A percentile compares a stretch with the other conserved stretches of the same genome.
Conservation (phyloP, 2,888 invertebrate species). For the Clitarchus hookeri region DNA sequence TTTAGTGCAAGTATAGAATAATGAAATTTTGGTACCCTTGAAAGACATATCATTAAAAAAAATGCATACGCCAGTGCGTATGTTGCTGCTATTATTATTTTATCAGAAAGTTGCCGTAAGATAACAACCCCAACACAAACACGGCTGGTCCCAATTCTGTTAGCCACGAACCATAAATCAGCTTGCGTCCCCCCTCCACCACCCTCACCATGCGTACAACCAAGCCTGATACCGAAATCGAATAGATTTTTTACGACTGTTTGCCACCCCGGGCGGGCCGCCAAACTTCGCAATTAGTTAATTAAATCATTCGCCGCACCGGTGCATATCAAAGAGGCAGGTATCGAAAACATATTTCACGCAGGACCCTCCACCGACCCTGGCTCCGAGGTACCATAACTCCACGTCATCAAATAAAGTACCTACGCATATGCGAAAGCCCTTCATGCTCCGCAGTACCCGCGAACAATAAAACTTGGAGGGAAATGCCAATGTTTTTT, state of each 20-base stretch:
- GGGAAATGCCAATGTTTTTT: background rate
- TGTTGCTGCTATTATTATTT: no score
- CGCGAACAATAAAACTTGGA: background rate
- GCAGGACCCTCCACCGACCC: background rate
- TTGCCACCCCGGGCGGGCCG: background rate
- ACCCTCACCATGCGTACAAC: background rate
- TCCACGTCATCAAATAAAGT: background rate
- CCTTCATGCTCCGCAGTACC: background rate
- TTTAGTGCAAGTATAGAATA: no score
- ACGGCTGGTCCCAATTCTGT: background rate
- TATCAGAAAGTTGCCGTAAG: no score
- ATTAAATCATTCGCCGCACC: background rate
- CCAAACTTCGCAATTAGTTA: background rate
- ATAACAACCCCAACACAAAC: no score
- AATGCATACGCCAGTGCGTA: no score
- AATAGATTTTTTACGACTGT: background rate
- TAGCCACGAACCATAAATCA: background rate
- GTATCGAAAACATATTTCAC: conserved; percentile 10
- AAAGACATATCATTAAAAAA: no score
- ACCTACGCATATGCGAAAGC: background rate
- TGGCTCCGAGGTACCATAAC: background rate
- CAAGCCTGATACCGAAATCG: background rate
- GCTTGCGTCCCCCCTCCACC: background rate
- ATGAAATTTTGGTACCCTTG: no score
- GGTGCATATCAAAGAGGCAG: conserved; percentile 2